Conservation (phyloP, 2,888 invertebrate species). For the Panopea generosa region DNA sequence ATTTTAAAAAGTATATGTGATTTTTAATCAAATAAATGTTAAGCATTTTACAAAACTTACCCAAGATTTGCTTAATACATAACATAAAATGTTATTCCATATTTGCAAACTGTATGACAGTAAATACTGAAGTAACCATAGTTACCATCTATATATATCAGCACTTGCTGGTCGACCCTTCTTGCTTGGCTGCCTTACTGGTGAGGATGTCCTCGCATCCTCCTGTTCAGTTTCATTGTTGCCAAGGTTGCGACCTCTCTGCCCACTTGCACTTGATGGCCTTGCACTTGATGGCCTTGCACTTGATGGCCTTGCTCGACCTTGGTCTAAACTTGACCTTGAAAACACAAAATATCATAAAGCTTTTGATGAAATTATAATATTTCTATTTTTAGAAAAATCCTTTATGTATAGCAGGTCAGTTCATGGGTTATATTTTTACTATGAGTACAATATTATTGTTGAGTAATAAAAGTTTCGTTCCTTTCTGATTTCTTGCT, state of each 20-base stretch:
- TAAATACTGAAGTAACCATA: not conserved
- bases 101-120: not conserved
- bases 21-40: too few species aligned
- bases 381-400: too few species aligned
- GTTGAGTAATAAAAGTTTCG: too few species aligned
- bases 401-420: too few species aligned
- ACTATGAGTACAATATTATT: too few species aligned
- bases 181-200: constrained; percentile 29
- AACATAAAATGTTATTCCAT: not conserved
- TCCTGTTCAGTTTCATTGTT: not conserved
- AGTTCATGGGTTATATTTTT: too few species aligned
- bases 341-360: not conserved
- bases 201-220: constrained; percentile 2
- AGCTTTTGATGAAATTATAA: too few species aligned
- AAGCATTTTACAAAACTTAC: not conserved
- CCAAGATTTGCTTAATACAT: constrained; percentile 10
- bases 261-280: constrained; percentile 6
- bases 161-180: constrained; percentile 70
- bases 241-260: constrained; percentile 5
- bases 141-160: constrained; percentile 69
- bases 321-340: constrained; percentile 14
- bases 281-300: not conserved
- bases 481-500: too few species aligned
- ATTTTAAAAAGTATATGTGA: too few species aligned
- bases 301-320: not conserved